A percentile compares a stretch with the other conserved stretches of the same genome.
phyloP scores from a whole-genome alignment of 2,797 vertebrate species.

The Lophotriccus pileatus region DNA sequence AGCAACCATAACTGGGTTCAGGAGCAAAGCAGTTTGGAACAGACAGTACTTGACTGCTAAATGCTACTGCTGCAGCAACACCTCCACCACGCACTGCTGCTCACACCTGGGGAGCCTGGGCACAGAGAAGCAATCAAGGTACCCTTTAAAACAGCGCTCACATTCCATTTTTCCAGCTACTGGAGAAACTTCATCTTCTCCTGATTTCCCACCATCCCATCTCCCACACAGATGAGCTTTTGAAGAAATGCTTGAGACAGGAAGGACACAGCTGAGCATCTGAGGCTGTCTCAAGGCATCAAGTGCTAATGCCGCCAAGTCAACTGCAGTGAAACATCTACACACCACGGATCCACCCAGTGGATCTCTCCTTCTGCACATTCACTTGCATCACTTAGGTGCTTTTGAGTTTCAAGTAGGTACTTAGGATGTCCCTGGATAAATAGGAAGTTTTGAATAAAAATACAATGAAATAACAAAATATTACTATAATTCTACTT shows the following conservation, averaged over 20 bases:
- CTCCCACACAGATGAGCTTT: neutral
- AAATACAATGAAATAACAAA: neutral
- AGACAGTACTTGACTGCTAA: neutral
- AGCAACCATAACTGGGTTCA: slow-evolving; percentile 22
- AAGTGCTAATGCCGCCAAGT: neutral
- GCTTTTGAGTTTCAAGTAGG: neutral
- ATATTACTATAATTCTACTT: neutral
- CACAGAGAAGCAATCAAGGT: neutral
- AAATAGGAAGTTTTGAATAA: neutral
- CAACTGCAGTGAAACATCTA: neutral
- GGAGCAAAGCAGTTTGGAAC: slow-evolving; percentile 15
- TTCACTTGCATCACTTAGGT: neutral
- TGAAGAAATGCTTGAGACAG: neutral
- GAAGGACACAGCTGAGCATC: neutral
- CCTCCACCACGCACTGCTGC: neutral
- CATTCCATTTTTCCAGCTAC: neutral
- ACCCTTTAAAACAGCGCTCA: neutral
- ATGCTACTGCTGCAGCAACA: neutral
- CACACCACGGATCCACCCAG: fast-evolving
- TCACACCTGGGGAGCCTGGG: neutral
- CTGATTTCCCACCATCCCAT: neutral
- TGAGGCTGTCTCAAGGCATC: neutral
- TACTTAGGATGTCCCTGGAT: neutral
- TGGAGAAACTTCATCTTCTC: neutral
- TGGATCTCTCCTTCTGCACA: neutral